phyloP scores from a whole-genome alignment of 92 coral and sea anemone genomes.

The Zoanthus gigantus region DNA sequence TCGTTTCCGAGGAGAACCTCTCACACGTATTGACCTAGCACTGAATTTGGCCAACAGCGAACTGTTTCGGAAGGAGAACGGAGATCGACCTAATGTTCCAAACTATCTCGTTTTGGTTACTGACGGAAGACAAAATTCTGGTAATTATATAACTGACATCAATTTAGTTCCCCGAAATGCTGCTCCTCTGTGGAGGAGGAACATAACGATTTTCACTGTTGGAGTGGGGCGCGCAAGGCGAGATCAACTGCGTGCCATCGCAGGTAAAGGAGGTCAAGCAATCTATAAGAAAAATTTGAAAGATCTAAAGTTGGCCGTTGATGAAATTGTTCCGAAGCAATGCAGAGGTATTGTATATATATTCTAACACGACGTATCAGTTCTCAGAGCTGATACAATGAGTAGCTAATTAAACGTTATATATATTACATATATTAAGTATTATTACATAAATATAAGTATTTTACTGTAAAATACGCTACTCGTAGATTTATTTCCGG shows the following conservation, averaged over 20 bases:
- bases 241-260: constrained; percentile 1
- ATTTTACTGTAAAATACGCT: too few relatives aligned
- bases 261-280: not conserved
- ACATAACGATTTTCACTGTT: constrained; percentile 21
- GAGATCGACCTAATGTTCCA: constrained; percentile 33
- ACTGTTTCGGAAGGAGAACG: constrained; percentile 23
- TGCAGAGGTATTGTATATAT: constrained; percentile 15
- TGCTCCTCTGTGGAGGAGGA: constrained; percentile 31
- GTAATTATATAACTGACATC: not conserved
- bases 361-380: too few relatives aligned
- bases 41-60: constrained; percentile 26
- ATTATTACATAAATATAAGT: too few relatives aligned
- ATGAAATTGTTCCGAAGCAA: constrained; percentile 17
- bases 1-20: not conserved
- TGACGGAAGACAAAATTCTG: constrained; percentile 41
- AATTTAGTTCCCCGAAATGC: constrained; percentile 1
- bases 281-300: constrained; percentile 2
- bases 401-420: too few relatives aligned
- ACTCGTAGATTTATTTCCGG: too few relatives aligned
- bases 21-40: constrained; percentile 41
- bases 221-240: constrained; percentile 30
- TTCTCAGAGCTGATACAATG: too few relatives aligned
- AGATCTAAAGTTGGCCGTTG: constrained; percentile 23
- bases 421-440: too few relatives aligned
- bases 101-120: constrained; percentile 26